phyloP scores from a whole-genome alignment of 2,797 vertebrate species.

The Apodemus agrarius region DNA sequence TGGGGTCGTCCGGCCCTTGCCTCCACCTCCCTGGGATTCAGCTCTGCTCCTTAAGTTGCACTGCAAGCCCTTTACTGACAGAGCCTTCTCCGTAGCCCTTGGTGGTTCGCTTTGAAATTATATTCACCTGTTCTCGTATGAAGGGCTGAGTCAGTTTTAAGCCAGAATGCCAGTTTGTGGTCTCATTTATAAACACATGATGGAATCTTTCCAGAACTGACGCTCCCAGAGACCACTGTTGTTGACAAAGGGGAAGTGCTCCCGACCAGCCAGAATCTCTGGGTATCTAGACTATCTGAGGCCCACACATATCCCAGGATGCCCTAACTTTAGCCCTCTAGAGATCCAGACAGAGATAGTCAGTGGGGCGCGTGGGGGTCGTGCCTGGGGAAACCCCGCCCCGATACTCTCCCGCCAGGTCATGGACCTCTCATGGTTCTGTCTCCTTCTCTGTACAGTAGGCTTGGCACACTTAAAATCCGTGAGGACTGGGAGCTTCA shows the following conservation, averaged over 20 bases:
- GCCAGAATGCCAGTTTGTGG: slow-evolving; percentile 59
- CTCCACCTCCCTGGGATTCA: not conserved
- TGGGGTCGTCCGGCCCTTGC: not conserved
- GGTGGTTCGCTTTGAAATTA: not conserved
- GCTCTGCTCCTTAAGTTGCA: not conserved
- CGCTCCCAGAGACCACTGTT: slow-evolving; percentile 5
- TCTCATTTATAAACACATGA: slow-evolving; percentile 71
- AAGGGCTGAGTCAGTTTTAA: slow-evolving; percentile 71
- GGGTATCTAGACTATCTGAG: not conserved
- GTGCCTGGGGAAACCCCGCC: fast-evolving
- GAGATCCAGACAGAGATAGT: not conserved
- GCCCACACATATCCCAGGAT: not conserved
- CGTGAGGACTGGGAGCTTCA: not conserved
- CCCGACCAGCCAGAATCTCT: not conserved
- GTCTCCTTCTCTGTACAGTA: fast-evolving
- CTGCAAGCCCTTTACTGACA: not conserved
- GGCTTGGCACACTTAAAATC: not conserved
- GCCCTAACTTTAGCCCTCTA: not conserved
- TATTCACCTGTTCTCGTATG: slow-evolving; percentile 61
- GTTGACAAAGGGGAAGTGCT: slow-evolving; percentile 48
- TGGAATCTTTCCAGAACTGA: slow-evolving; percentile 46
- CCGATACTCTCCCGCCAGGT: not conserved
- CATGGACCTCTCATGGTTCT: fast-evolving
- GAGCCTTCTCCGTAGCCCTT: not conserved
- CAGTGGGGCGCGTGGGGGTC: not conserved